Evolutionary conservation across 1,140 invertebrate genomes (phyloP).

Genomic region (Ceratina japonica): DNA sequence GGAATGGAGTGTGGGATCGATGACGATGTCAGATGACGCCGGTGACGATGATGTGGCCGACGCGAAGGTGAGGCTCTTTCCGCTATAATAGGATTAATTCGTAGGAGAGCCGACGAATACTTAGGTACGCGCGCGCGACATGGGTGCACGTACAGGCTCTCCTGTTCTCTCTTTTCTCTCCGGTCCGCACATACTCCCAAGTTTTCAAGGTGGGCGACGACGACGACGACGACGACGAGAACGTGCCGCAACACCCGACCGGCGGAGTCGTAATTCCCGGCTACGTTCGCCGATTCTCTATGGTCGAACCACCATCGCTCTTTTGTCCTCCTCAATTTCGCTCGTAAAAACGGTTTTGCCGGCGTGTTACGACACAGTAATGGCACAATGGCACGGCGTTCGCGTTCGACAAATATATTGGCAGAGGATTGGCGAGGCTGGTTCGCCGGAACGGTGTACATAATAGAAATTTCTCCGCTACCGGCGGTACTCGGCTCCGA

Average conservation of each 20-base stretch:
- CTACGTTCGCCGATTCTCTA: conserved; percentile 22
- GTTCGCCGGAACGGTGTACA: no score
- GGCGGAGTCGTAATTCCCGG: conserved; percentile 25
- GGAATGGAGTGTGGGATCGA: conserved; percentile 28
- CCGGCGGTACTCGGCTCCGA: neutral
- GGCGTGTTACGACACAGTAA: neutral
- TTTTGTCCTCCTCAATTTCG: conserved; percentile 37
- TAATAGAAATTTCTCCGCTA: conserved; percentile 4
- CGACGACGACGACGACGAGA: conserved; percentile 3
- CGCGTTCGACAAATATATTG: neutral
- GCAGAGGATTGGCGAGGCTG: neutral
- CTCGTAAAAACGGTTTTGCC: conserved; percentile 1
- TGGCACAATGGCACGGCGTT: neutral
- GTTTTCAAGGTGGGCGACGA: conserved; percentile 40
- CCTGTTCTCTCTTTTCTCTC: conserved; percentile 34
- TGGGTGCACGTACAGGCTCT: neutral
- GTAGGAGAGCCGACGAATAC: conserved; percentile 39
- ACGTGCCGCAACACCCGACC: neutral
- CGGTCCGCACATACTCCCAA: no score
- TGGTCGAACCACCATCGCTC: neutral
- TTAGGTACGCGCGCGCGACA: no score
- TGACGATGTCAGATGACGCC: conserved; percentile 36
- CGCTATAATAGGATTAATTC: conserved; percentile 51
- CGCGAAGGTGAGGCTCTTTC: conserved; percentile 42
- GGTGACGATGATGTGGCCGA: conserved; percentile 24